phyloP scores from a whole-genome alignment of 2,113 vertebrate genomes.

The Anhinga anhinga region DNA sequence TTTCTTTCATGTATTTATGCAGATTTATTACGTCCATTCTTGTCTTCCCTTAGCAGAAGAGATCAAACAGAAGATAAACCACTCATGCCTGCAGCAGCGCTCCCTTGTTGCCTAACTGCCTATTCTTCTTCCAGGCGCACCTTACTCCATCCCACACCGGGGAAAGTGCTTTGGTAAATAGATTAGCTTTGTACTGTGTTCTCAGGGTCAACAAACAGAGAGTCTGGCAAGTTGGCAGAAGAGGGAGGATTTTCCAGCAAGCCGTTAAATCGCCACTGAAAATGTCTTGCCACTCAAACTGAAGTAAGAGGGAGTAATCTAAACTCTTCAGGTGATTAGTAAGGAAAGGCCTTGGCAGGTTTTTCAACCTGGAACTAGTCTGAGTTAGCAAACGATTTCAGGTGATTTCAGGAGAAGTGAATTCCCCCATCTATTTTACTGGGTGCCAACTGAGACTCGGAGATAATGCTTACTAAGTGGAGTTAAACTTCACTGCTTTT shows the following conservation, averaged over 20 bases:
- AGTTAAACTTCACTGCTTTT: not conserved
- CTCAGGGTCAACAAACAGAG: not conserved
- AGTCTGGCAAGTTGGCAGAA: not conserved
- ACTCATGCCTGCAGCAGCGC: not conserved
- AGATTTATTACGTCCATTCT: constrained; percentile 24
- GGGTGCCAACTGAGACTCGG: not conserved
- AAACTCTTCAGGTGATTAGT: not conserved
- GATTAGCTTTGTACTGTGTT: not conserved
- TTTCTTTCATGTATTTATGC: not conserved
- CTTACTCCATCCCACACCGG: not conserved
- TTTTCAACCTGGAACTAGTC: not conserved
- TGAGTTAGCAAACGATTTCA: not conserved
- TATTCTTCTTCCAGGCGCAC: not conserved
- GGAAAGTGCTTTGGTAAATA: not conserved
- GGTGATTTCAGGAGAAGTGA: not conserved
- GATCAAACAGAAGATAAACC: constrained; percentile 35
- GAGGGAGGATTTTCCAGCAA: not conserved
- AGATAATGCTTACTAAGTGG: not conserved
- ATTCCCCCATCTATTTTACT: not conserved
- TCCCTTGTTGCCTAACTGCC: not conserved
- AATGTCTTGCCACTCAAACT: not conserved
- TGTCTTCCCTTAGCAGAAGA: constrained; percentile 12
- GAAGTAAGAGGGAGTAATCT: not conserved
- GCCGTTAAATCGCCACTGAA: not conserved
- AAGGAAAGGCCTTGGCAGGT: not conserved